phyloP scores from a whole-genome alignment of 1,140 invertebrate genomes.

The Diabrotica undecimpunctata region DNA sequence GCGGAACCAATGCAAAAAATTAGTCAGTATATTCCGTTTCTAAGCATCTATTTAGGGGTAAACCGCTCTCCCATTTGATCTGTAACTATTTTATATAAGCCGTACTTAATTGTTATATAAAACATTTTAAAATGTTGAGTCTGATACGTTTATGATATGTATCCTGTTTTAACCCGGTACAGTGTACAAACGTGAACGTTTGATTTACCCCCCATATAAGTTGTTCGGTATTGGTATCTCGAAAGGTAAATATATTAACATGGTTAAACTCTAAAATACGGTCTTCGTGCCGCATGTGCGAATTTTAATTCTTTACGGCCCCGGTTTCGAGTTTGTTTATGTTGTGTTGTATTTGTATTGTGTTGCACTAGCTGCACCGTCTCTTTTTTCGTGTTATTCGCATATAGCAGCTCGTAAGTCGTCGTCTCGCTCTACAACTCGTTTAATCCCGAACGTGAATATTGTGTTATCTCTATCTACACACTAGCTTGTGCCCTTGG shows the following conservation, averaged over 20 bases:
- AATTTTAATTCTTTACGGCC: conserved; percentile 42
- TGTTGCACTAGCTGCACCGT: conserved; percentile 30
- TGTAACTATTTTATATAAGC: not conserved
- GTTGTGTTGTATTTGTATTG: conserved; percentile 41
- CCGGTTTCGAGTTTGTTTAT: conserved; percentile 39
- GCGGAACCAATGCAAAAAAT: too few species aligned
- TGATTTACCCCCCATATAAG: not conserved
- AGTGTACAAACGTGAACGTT: not conserved
- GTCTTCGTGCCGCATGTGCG: conserved; percentile 43
- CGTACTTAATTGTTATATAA: too few species aligned
- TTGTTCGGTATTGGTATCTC: conserved; percentile 20
- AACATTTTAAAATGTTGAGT: not conserved
- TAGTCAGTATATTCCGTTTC: too few species aligned
- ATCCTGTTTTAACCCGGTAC: not conserved
- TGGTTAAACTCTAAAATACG: conserved; percentile 37
- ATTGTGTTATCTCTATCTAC: not conserved
- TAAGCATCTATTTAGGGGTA: too few species aligned
- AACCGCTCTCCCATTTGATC: too few species aligned
- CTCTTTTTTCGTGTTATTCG: conserved; percentile 20
- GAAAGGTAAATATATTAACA: conserved; percentile 36
- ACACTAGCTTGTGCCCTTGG: not conserved
- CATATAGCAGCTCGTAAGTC: not conserved
- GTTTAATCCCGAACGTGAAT: too few species aligned
- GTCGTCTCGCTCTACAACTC: conserved; percentile 9
- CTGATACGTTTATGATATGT: not conserved